Conservation (phyloP, 53 echinoderm and acorn worm species). For the Crossaster papposus region DNA sequence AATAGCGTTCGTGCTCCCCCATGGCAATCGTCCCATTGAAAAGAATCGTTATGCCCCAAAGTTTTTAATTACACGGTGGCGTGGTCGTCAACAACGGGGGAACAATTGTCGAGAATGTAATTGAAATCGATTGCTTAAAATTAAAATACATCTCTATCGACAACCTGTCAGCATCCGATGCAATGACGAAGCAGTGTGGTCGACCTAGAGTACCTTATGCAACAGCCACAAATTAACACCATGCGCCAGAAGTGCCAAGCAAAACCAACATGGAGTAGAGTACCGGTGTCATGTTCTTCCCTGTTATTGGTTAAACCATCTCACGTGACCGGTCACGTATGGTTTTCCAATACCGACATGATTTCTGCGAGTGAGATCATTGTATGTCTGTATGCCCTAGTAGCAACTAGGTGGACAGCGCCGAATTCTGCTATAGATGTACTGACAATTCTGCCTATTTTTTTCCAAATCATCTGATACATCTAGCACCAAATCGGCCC, state of each 20-base stretch:
- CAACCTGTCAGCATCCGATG: not conserved
- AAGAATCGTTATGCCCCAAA: not conserved
- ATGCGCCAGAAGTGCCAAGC: not conserved
- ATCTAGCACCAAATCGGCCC: too few relatives aligned
- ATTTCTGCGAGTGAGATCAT: too few relatives aligned
- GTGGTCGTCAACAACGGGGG: not conserved
- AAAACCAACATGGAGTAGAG: too few relatives aligned
- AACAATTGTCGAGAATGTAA: not conserved
- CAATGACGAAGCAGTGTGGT: not conserved
- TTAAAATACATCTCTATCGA: constrained; percentile 20
- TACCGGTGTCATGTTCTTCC: too few relatives aligned
- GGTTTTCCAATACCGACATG: too few relatives aligned
- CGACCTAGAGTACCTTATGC: not conserved
- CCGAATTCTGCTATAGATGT: too few relatives aligned
- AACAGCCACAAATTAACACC: not conserved
- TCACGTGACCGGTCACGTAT: too few relatives aligned
- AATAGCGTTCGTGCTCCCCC: not conserved
- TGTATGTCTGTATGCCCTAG: too few relatives aligned
- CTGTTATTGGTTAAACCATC: too few relatives aligned
- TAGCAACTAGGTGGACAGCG: too few relatives aligned
- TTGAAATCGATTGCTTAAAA: constrained; percentile 3
- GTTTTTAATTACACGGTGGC: constrained; percentile 6
- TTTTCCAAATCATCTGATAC: too few relatives aligned
- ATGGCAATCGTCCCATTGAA: not conserved
- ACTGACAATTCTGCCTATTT: too few relatives aligned